A percentile compares a stretch with the other conserved stretches of the same genome.
Conservation (phyloP, 1,140 invertebrate species). For the Pogonognathellus flavescens region DNA sequence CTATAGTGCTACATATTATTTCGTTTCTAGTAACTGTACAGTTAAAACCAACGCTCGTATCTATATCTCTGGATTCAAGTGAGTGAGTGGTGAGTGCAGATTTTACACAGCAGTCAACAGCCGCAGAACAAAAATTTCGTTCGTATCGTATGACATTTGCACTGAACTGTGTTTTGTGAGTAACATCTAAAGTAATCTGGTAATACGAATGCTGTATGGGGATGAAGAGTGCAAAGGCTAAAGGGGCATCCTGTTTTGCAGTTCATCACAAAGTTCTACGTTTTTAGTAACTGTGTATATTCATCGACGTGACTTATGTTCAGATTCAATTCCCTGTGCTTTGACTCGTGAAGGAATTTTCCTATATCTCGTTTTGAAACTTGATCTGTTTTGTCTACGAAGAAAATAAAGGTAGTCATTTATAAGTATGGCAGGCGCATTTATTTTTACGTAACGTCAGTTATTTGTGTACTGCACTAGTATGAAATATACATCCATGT, state of each 20-base stretch:
- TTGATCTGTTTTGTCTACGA: not conserved
- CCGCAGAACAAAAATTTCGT: not conserved
- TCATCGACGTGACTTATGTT: not conserved
- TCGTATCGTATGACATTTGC: not conserved
- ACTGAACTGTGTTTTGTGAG: not conserved
- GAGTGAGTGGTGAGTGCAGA: not conserved
- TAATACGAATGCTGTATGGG: too few relatives aligned
- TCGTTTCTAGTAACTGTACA: too few relatives aligned
- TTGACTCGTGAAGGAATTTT: not conserved
- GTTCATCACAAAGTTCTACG: not conserved
- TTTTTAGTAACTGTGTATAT: too few relatives aligned
- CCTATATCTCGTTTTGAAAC: not conserved
- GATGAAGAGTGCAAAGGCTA: slow-evolving; percentile 3
- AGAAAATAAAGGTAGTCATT: too few relatives aligned
- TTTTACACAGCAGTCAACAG: not conserved
- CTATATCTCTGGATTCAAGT: not conserved
- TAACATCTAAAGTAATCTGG: too few relatives aligned
- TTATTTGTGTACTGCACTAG: too few relatives aligned
- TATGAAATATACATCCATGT: too few relatives aligned
- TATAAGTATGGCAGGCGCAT: too few relatives aligned
- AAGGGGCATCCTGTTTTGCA: not conserved
- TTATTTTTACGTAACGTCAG: too few relatives aligned
- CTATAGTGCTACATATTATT: too few relatives aligned
- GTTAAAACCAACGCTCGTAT: not conserved
- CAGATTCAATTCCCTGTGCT: not conserved